Evolutionary conservation across 1,140 invertebrate genomes (phyloP), one percentile per base, ranked within the genome.

Genomic region (Eciton burchellii): DNA sequence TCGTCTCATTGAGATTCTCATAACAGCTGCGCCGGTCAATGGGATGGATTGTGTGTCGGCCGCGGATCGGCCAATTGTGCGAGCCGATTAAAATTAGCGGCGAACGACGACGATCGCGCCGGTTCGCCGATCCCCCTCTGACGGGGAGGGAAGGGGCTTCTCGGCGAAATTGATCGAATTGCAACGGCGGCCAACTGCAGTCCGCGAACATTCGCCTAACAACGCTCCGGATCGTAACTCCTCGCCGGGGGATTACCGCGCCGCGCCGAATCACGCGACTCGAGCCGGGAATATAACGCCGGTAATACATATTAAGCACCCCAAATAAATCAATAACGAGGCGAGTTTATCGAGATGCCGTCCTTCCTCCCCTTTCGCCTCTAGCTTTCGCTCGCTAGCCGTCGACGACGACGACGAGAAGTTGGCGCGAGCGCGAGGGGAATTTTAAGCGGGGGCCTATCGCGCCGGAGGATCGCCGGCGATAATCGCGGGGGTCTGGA

Each of bases 21-120:
- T 81, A 89, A 91, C 91, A 92, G 91, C 90, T 92, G 91, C 89
- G 82, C 35, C 91, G 90, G 90, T 93, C 90, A 92, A 92, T 92
- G 91, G 86, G 35, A 83, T 59, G 90, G 84, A 87, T 90, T 83
- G 72, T 60, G 60, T 35, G 35, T n/a, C n/a, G n/a, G n/a, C 52
- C 63, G 54, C 24, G 81, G 52, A 68, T 68, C 68, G 66, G 87
- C 91, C 91, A 91, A 92, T 92, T 91, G 91, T 91, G 85, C 3
- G 73, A 62, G 29, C 76, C 54, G 47, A 82, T 73, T 86, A 83
- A 88, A 92, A 92, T 93, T 92, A 92, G 91, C 72, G 43, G 41
- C 86, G 86, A 89, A 88, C 90, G 66, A 89, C 90, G 71, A 72
- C 65, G 68, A 63, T 88, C 70, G 83, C 11, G 62, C 26, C 3